Evolutionary conservation across 2,888 invertebrate species (phyloP), one percentile per base, ranked within the genome.

Genomic region (Agriopis marginaria): DNA sequence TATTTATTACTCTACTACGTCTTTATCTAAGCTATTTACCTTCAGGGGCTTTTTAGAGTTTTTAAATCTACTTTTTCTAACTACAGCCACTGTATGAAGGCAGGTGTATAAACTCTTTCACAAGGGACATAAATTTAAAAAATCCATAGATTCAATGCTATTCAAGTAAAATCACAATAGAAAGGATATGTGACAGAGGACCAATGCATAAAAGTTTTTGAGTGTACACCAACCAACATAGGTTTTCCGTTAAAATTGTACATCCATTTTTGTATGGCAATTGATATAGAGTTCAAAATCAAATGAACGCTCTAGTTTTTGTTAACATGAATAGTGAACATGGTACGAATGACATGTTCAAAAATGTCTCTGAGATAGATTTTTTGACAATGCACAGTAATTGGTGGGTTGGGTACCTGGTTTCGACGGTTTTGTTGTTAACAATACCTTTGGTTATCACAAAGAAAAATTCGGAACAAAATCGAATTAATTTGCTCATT

Each of bases 341-440:
- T 68, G 68, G 70, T 76, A 82, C 87, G 89, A 92, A 91, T 92
- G 93, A 93, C 92, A 92, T 88, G 89, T 90, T 89, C 90, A 87
- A 90, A 91, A 92, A 91, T 93, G 93, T 94, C 93, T 88, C 93
- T 86, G 85, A 86, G 90, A 88, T 89, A 82, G 81, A 81, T 91
- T 93, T 90, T 89, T 90, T 86, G 86, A 90, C 90, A 91, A 91
- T 91, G 81, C 86, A 55, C 77, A 50, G 89, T 94, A 94, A 94
- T 94, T 94, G 94, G 93, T 94, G 93, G 94, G 94, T 91, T 90
- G 91, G 93, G 90, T 94, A 94, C 94, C 94, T 94, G 94, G 93
- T 89, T 84, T 83, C 79, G 82, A 81, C 78, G 87, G 90, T 89
- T 89, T 93, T 93, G 93, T 93, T 79, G 81, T 86, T 80, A 83